These are phyloP conservation scores for Pandemis cinnamomeana DNA, from an alignment of 2,888 invertebrate species.

Conservation along the genomic window DNA sequence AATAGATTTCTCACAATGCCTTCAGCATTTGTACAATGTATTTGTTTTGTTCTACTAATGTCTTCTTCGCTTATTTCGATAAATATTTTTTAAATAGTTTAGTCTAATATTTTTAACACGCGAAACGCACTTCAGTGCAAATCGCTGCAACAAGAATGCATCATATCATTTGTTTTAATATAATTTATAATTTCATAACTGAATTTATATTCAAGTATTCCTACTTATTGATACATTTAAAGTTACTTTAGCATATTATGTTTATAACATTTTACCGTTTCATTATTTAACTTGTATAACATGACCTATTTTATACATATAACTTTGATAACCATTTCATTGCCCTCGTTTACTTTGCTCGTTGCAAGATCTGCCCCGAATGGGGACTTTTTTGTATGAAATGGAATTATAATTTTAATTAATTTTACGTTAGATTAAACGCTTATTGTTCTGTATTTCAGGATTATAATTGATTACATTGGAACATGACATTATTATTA, in stretches of 20 bases:
- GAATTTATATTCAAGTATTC: slow-evolving; percentile 70
- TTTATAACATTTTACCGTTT: slow-evolving; percentile 31
- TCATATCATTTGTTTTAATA: slow-evolving; percentile 85
- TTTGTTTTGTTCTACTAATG: slow-evolving; percentile 43
- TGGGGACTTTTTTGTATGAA: slow-evolving; percentile 83
- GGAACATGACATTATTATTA: slow-evolving; percentile 33
- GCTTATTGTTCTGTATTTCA: slow-evolving; percentile 42
- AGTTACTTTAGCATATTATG: slow-evolving; percentile 37
- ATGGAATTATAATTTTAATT: slow-evolving; percentile 59
- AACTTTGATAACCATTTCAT: slow-evolving; percentile 59
- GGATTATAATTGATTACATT: slow-evolving; percentile 40
- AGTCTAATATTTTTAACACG: slow-evolving; percentile 50
- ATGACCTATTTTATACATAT: slow-evolving; percentile 44
- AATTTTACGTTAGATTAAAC: slow-evolving; percentile 50
- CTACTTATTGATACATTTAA: slow-evolving; percentile 60
- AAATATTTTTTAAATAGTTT: slow-evolving; percentile 47
- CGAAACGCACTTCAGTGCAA: slow-evolving; percentile 68
- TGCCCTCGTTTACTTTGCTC: slow-evolving; percentile 48
- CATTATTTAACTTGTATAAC: slow-evolving; percentile 32
- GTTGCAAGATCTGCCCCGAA: slow-evolving; percentile 59
- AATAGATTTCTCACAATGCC: slow-evolving; percentile 42
- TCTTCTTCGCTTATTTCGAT: slow-evolving; percentile 58
- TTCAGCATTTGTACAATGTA: slow-evolving; percentile 14
- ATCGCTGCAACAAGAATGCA: slow-evolving; percentile 82
- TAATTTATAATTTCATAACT: slow-evolving; percentile 74